Conservation (phyloP, 2,797 vertebrate species). For the Distichodus sexfasciatus region DNA sequence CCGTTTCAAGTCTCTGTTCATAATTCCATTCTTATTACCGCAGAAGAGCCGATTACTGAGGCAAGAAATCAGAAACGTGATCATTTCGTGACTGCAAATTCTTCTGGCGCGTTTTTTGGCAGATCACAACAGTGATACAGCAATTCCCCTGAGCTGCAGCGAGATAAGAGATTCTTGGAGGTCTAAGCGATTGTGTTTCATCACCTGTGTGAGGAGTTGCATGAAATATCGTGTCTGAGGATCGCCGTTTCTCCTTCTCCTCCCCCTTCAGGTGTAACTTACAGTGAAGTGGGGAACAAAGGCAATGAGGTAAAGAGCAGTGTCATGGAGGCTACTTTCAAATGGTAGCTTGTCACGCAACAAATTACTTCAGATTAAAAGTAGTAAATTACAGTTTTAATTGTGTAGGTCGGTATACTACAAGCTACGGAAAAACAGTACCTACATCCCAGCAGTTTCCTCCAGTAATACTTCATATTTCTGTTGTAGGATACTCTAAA, state of each 20-base stretch:
- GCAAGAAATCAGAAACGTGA: constrained; percentile 38
- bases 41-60: constrained; percentile 13
- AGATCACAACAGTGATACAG: background rate
- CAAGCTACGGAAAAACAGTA: too few relatives aligned
- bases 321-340: too few relatives aligned
- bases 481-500: too few relatives aligned
- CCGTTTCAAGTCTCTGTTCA: too few relatives aligned
- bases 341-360: too few relatives aligned
- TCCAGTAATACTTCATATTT: too few relatives aligned
- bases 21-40: constrained; percentile 16
- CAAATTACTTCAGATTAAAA: too few relatives aligned
- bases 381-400: too few relatives aligned
- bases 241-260: background rate
- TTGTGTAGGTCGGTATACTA: too few relatives aligned
- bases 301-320: background rate
- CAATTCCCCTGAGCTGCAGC: background rate
- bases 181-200: constrained; percentile 1
- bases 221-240: background rate
- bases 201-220: background rate
- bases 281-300: background rate
- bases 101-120: background rate
- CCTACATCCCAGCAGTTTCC: too few relatives aligned
- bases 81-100: constrained; percentile 16
- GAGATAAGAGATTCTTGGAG: constrained; percentile 14
- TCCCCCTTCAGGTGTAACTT: background rate